phyloP scores from a whole-genome alignment of 2,888 invertebrate species.

The Chaetoderma sp. region DNA sequence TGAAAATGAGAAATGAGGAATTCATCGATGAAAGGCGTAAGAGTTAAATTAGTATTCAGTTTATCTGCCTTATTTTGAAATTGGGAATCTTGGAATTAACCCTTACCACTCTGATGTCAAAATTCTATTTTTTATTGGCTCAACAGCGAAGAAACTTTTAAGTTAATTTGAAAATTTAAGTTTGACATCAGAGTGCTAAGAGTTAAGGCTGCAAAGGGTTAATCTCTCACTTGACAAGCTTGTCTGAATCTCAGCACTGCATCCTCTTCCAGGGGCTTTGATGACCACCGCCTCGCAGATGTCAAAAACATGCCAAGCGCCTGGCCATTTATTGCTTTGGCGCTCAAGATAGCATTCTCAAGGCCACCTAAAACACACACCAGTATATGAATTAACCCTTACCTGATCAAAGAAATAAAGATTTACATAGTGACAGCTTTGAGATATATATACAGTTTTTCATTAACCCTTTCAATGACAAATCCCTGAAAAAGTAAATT shows the following conservation, averaged over 20 bases:
- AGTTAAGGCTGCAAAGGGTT: background rate
- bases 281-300: slow-evolving; percentile 64
- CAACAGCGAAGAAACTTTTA: too few relatives aligned
- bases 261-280: slow-evolving; percentile 61
- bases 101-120: too few relatives aligned
- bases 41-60: too few relatives aligned
- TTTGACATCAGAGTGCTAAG: too few relatives aligned
- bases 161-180: background rate
- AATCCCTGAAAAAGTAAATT: too few relatives aligned
- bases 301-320: slow-evolving; percentile 68
- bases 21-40: too few relatives aligned
- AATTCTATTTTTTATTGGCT: too few relatives aligned
- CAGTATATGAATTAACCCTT: background rate
- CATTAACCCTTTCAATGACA: too few relatives aligned
- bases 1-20: too few relatives aligned
- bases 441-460: too few relatives aligned
- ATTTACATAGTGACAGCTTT: background rate
- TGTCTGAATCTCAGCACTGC: slow-evolving; percentile 60
- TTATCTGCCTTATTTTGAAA: background rate
- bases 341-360: slow-evolving; percentile 65
- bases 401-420: background rate
- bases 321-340: slow-evolving; percentile 61
- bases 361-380: slow-evolving; percentile 55
- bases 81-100: too few relatives aligned
- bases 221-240: slow-evolving; percentile 48